phyloP scores from a whole-genome alignment of 2,888 invertebrate genomes.

The Hartigia nigra region DNA sequence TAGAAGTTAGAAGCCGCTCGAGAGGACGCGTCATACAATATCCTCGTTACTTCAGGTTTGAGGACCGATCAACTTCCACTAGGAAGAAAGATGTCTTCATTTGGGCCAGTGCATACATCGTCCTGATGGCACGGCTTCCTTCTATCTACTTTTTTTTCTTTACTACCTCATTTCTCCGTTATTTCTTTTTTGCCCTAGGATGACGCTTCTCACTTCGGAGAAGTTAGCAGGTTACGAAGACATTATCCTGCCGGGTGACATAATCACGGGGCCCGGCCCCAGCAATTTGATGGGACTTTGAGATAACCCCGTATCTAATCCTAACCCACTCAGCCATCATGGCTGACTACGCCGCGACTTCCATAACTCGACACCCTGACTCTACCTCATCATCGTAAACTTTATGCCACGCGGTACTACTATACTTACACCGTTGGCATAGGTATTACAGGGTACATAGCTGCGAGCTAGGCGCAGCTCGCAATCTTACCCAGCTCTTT shows the following conservation, averaged over 20 bases:
- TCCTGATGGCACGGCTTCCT: background rate
- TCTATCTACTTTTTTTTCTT: background rate
- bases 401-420: constrained; percentile 41
- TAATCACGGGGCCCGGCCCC: constrained; percentile 3
- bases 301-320: constrained; percentile 9
- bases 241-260: constrained; percentile 4
- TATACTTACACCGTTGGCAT: constrained; percentile 16
- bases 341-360: background rate
- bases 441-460: constrained; percentile 31
- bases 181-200: background rate
- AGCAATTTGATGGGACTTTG: constrained; percentile 5
- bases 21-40: background rate
- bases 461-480: constrained; percentile 10
- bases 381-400: constrained; percentile 49
- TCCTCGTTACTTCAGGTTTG: background rate
- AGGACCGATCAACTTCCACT: background rate
- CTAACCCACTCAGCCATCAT: constrained; percentile 5
- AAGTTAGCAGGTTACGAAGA: background rate
- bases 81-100: background rate
- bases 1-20: background rate
- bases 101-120: background rate
- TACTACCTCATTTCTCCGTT: background rate
- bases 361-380: constrained; percentile 14
- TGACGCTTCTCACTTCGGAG: background rate
- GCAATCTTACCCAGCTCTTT: constrained; percentile 43